phyloP scores from a whole-genome alignment of 92 coral and sea anemone species.

The Siderastrea siderea region DNA sequence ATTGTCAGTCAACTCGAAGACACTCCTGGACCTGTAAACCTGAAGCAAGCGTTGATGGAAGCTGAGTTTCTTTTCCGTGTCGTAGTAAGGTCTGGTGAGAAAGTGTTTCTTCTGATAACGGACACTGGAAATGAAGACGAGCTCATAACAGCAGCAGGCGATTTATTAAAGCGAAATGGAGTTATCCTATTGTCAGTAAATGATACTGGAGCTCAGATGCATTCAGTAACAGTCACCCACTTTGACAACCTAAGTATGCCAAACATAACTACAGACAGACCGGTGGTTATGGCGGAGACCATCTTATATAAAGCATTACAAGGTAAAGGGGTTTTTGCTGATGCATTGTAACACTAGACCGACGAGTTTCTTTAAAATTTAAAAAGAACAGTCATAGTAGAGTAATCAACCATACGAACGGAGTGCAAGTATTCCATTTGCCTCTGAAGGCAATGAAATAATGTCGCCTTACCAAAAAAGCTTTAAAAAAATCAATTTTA shows the following conservation, averaged over 20 bases:
- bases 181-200: constrained; percentile 21
- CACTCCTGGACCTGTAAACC: constrained; percentile 38
- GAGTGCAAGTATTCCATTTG: no score
- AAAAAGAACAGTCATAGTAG: no score
- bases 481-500: no score
- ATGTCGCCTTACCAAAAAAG: no score
- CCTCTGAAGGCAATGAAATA: no score
- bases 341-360: no score
- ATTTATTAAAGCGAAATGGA: constrained; percentile 6
- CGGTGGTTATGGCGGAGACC: constrained; percentile 72
- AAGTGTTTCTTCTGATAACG: constrained; percentile 80
- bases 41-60: constrained; percentile 44
- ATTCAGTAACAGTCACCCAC: constrained; percentile 25
- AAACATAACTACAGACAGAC: constrained; percentile 37
- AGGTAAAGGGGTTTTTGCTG: not conserved
- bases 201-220: not conserved
- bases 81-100: constrained; percentile 73
- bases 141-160: constrained; percentile 8
- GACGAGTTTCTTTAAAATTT: no score
- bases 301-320: constrained; percentile 65
- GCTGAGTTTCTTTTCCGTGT: constrained; percentile 60
- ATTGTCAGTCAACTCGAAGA: constrained; percentile 38
- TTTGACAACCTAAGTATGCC: constrained; percentile 39
- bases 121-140: constrained; percentile 54
- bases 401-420: no score